Percentiles rank a stretch among this genome's conserved stretches.
Evolutionary conservation across 2,113 vertebrate species (phyloP).

Genomic region (Hippocampus zosterae): DNA sequence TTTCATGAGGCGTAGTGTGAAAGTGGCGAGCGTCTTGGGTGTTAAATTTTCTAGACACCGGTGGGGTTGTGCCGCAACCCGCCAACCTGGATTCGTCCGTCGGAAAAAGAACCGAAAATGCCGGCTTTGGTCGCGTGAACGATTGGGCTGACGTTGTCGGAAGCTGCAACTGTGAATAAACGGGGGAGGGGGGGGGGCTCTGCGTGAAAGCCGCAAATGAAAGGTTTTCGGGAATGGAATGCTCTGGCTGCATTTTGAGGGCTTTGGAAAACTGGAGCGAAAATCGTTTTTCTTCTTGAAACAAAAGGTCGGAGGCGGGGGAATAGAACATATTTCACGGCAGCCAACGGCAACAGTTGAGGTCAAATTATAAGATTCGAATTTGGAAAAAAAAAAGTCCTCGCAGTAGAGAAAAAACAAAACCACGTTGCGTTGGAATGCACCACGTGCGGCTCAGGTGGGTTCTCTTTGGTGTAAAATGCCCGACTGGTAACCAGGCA

Average conservation of each 20-base stretch:
- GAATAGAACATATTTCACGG: not conserved
- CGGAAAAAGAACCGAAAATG: not conserved
- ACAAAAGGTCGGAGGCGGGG: not conserved
- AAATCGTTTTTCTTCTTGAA: not conserved
- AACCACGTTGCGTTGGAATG: not conserved
- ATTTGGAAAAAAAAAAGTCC: not conserved
- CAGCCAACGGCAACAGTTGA: conserved; percentile 3
- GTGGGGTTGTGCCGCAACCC: too few species aligned
- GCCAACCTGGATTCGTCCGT: too few species aligned
- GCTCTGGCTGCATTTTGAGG: not conserved
- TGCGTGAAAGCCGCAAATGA: not conserved
- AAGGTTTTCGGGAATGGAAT: not conserved
- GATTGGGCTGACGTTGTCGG: not conserved
- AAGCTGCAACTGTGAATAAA: not conserved
- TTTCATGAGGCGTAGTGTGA: too few species aligned
- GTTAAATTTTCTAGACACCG: not conserved
- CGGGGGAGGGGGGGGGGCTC: not conserved
- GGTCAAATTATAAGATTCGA: not conserved
- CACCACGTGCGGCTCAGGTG: not conserved
- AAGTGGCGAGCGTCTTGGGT: too few species aligned
- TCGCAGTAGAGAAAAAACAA: not conserved
- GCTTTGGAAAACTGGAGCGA: not conserved
- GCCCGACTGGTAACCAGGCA: not conserved
- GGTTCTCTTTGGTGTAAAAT: not conserved
- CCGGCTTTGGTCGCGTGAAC: too few species aligned